These are phyloP conservation scores for Lepidochitona cinerea DNA, from an alignment of 2,888 invertebrate genomes.

Conservation along the genomic window DNA sequence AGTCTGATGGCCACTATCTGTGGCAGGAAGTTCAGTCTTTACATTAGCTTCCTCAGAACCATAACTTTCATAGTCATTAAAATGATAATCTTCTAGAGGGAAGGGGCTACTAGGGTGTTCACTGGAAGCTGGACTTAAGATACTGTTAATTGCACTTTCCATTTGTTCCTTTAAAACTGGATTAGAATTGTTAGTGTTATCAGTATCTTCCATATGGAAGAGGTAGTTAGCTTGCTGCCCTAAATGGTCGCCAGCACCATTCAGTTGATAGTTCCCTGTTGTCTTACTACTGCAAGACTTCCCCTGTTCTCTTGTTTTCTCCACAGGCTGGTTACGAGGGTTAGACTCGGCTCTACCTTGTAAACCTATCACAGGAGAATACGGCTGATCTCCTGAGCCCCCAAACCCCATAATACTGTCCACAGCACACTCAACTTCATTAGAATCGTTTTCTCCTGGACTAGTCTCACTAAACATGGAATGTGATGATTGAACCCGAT, in stretches of 20 bases:
- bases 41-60: slow-evolving; percentile 68
- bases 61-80: slow-evolving; percentile 14
- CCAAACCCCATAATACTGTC: slow-evolving; percentile 24
- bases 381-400: not conserved
- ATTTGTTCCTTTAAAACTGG: slow-evolving; percentile 73
- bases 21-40: slow-evolving; percentile 21
- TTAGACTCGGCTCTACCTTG: not conserved
- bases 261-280: not conserved
- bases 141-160: slow-evolving; percentile 85
- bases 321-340: not conserved
- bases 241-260: not conserved
- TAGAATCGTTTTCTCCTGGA: not conserved
- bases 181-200: slow-evolving; percentile 18
- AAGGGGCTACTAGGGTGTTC: not conserved
- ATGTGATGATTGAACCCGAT: not conserved
- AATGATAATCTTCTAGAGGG: not conserved
- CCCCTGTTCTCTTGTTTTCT: too few species aligned
- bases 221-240: not conserved
- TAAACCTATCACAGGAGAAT: not conserved
- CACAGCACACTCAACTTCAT: slow-evolving; percentile 18
- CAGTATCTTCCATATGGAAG: not conserved
- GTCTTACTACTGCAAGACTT: not conserved
- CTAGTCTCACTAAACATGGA: not conserved
- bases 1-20: slow-evolving; percentile 12
- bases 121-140: slow-evolving; percentile 75